Conservation (phyloP, 2,797 vertebrate genomes). For the Eremophila alpestris region DNA sequence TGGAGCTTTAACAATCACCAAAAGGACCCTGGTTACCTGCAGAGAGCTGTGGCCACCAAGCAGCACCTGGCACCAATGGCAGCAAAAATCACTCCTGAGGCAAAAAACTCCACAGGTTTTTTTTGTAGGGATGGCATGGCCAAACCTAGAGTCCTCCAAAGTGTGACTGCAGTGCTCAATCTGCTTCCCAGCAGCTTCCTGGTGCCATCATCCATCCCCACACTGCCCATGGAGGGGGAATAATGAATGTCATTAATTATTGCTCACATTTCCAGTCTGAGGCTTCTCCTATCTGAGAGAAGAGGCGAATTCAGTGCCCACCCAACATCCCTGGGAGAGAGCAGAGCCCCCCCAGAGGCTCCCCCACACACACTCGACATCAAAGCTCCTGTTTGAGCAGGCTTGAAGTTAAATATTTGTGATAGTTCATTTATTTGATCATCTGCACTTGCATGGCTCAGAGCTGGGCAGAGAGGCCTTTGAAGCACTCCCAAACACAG, state of each 20-base stretch:
- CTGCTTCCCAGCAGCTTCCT: not conserved
- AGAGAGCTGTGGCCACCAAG: not conserved
- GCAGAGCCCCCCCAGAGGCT: not conserved
- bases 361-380: not conserved
- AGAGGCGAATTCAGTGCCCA: not conserved
- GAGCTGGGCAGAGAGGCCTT: conserved; percentile 34
- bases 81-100: not conserved
- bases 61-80: not conserved
- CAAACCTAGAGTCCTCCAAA: accelerated
- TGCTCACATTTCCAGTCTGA: not conserved
- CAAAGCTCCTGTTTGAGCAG: conserved; percentile 35
- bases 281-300: not conserved
- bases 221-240: accelerated
- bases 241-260: not conserved
- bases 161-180: accelerated
- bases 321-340: not conserved
- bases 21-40: accelerated
- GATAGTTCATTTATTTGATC: conserved; percentile 40
- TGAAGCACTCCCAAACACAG: conserved; percentile 42
- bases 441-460: conserved; percentile 4
- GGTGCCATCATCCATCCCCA: accelerated
- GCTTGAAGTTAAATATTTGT: conserved; percentile 39
- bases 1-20: not conserved
- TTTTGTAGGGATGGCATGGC: not conserved
- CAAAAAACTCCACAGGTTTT: not conserved